Evolutionary conservation across 2,888 invertebrate species (phyloP).

Genomic region (Macrophya annulata): DNA sequence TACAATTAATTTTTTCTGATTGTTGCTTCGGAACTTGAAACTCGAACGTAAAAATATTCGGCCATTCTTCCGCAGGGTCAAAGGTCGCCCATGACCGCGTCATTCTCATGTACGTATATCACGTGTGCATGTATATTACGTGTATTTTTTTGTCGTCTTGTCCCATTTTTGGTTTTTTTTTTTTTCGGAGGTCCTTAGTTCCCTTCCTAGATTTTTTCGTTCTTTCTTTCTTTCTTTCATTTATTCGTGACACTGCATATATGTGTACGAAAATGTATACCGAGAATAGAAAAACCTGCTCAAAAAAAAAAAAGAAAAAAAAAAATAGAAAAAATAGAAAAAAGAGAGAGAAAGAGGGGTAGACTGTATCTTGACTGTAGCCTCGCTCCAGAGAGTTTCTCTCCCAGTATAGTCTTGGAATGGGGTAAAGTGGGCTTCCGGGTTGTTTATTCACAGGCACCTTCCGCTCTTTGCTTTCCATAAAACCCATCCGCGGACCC

Average conservation of each 20-base stretch:
- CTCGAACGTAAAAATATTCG: neutral
- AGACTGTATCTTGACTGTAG: neutral
- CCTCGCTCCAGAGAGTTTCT: neutral
- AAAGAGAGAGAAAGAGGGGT: neutral
- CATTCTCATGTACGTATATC: neutral
- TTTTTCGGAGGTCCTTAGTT: neutral
- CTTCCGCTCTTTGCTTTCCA: conserved; percentile 39
- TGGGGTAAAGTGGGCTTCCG: conserved; percentile 48
- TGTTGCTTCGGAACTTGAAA: conserved; percentile 32
- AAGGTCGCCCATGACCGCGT: neutral
- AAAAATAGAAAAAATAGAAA: neutral
- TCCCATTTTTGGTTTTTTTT: neutral
- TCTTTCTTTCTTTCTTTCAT: neutral
- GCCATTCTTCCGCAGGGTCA: neutral
- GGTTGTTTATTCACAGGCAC: conserved; percentile 51
- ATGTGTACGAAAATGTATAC: neutral
- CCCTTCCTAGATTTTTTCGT: neutral
- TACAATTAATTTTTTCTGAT: conserved; percentile 52
- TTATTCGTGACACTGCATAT: neutral
- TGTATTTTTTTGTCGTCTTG: neutral
- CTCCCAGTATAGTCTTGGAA: neutral
- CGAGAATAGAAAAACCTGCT: too few species aligned
- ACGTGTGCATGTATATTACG: neutral
- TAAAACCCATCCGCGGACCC: conserved; percentile 18
- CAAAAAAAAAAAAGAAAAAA: neutral